These are phyloP conservation scores for Gymnogyps californianus DNA, from an alignment of 2,113 vertebrate species.

Conservation along the genomic window DNA sequence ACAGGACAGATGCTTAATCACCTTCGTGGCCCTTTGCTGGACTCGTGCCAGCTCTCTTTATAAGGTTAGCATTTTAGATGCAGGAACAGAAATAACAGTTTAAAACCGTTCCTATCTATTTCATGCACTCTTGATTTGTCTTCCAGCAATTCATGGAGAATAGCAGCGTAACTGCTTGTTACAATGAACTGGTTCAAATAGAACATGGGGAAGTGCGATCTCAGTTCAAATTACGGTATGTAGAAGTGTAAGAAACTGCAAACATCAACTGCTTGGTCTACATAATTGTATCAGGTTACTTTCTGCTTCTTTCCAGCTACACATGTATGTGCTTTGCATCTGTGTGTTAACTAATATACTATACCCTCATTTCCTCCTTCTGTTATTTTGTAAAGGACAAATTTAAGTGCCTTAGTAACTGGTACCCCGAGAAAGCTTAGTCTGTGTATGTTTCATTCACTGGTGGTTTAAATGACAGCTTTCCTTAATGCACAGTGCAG, in stretches of 20 bases:
- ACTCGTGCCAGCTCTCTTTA: neutral
- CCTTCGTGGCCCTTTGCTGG: neutral
- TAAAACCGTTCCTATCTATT: constrained; percentile 18
- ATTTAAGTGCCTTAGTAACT: neutral
- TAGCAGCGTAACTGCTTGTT: constrained; percentile 86
- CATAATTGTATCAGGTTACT: neutral
- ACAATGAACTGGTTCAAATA: constrained; percentile 93
- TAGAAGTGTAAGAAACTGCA: constrained; percentile 9
- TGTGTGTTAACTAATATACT: neutral
- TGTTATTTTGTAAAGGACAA: neutral
- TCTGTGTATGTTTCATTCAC: neutral
- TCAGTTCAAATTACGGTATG: constrained; percentile 94
- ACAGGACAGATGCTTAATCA: neutral
- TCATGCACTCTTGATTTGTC: constrained; percentile 56
- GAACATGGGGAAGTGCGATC: constrained; percentile 91
- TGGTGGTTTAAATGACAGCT: neutral
- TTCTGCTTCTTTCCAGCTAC: neutral
- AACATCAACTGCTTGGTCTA: neutral
- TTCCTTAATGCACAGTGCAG: neutral
- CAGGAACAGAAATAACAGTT: neutral
- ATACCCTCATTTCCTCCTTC: neutral
- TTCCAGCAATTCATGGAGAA: constrained; percentile 92
- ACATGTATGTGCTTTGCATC: neutral
- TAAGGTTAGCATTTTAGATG: neutral
- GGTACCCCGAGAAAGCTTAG: neutral